Conservation (phyloP, 2,888 invertebrate species). For the Coleophora flavipennella region DNA sequence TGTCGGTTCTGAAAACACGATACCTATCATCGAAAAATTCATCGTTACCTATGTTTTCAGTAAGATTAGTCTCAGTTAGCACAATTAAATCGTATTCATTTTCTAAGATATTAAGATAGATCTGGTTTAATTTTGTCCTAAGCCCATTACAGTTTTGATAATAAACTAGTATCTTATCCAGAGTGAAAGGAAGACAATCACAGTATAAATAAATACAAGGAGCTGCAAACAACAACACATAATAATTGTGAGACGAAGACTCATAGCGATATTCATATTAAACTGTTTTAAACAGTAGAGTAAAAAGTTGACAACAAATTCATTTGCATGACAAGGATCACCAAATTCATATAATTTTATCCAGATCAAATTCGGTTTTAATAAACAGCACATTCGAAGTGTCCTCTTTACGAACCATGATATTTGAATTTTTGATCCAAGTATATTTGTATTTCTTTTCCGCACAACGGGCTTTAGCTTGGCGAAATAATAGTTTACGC, state of each 20-base stretch:
- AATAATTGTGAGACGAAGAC: not conserved
- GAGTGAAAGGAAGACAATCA: not conserved
- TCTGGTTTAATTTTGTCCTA: not conserved
- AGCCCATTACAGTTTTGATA: constrained; percentile 7
- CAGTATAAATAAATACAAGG: not conserved
- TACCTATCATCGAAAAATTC: not conserved
- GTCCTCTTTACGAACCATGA: not conserved
- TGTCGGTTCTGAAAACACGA: not conserved
- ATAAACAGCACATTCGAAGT: not conserved
- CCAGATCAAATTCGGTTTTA: not conserved
- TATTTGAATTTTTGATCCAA: not conserved
- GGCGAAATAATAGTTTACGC: not conserved
- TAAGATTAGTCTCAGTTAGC: constrained; percentile 1
- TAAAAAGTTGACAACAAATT: not conserved
- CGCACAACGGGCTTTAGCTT: not conserved
- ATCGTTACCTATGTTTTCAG: not conserved
- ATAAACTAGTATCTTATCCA: constrained; percentile 1
- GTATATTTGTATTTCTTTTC: not conserved
- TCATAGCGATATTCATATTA: not conserved
- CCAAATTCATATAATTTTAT: not conserved
- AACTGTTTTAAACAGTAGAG: not conserved
- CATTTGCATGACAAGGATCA: not conserved
- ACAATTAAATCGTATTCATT: constrained; percentile 3
- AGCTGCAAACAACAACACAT: not conserved
- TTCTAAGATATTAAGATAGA: not conserved